phyloP scores from a whole-genome alignment of 2,888 invertebrate genomes.

The Periphyllus acericola region DNA sequence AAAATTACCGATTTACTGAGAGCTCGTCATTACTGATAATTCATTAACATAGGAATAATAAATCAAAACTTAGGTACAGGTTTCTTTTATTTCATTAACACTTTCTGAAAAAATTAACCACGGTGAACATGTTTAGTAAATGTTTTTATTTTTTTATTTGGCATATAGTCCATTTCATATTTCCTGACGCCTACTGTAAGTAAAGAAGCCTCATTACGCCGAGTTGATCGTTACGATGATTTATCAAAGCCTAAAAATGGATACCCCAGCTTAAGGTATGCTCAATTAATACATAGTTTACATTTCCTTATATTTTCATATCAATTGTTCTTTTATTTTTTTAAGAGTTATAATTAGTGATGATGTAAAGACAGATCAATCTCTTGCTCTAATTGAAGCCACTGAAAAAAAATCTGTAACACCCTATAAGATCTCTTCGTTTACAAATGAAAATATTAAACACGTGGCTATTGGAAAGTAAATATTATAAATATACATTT shows the following conservation, averaged over 20 bases:
- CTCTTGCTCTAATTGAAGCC: background rate
- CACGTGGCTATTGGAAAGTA: constrained; percentile 10
- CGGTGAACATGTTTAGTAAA: too few species aligned
- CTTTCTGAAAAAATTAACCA: too few species aligned
- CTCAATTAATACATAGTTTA: background rate
- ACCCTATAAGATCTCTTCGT: background rate
- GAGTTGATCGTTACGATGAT: constrained; percentile 34
- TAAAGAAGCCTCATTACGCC: constrained; percentile 1
- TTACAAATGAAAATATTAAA: constrained; percentile 20
- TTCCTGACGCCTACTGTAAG: background rate
- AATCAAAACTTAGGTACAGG: too few species aligned
- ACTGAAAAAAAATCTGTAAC: background rate
- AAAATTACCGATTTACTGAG: too few species aligned
- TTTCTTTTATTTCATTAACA: too few species aligned
- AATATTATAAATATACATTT: background rate
- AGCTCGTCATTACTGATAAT: too few species aligned
- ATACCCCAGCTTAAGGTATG: constrained; percentile 15
- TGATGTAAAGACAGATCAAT: background rate
- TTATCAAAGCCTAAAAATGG: constrained; percentile 43
- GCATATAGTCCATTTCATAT: constrained; percentile 22
- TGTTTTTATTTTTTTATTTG: background rate
- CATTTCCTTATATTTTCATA: background rate
- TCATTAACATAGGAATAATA: too few species aligned
- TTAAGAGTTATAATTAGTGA: constrained; percentile 11
- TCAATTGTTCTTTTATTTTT: background rate